phyloP scores from a whole-genome alignment of 2,113 vertebrate species.

The Poecile atricapillus region DNA sequence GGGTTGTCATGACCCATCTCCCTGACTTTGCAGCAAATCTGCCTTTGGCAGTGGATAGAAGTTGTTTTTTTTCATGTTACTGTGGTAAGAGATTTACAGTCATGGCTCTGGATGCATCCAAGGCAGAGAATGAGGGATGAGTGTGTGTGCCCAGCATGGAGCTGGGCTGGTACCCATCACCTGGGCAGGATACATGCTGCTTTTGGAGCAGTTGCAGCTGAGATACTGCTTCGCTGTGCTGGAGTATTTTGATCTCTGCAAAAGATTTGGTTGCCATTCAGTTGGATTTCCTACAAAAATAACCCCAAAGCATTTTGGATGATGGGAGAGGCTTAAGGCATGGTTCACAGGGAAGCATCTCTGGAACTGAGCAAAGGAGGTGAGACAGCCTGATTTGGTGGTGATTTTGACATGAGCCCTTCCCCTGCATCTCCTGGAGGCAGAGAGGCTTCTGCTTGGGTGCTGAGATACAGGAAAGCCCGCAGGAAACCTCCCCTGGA shows the following conservation, averaged over 20 bases:
- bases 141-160: background rate
- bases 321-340: background rate
- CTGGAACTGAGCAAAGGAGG: background rate
- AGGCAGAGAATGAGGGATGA: background rate
- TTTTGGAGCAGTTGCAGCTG: background rate
- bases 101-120: background rate
- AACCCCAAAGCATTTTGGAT: background rate
- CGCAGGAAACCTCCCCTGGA: background rate
- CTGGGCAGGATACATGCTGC: background rate
- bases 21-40: background rate
- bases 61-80: background rate
- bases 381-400: background rate
- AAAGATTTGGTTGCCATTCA: background rate
- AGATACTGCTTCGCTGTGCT: background rate
- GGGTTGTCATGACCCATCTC: background rate
- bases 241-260: background rate
- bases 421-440: background rate
- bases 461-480: background rate
- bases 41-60: background rate
- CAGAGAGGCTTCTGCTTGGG: background rate
- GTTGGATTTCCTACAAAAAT: background rate
- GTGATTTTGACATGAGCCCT: background rate
- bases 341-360: background rate
- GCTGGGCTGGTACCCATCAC: background rate
- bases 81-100: background rate